Evolutionary conservation across 64 coral and sea anemone species (phyloP).

Genomic region (Orbicella faveolata): DNA sequence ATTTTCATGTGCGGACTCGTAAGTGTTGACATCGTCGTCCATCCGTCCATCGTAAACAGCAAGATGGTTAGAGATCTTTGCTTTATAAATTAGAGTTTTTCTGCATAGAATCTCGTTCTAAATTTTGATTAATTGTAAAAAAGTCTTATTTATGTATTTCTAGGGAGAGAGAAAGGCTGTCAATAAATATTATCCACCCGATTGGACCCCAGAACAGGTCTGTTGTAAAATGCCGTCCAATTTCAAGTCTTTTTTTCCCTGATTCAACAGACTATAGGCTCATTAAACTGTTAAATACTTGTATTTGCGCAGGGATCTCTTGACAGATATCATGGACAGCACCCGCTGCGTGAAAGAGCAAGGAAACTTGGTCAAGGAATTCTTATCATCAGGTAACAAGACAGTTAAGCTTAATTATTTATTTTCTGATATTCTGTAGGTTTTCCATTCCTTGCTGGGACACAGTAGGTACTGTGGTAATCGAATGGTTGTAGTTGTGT

Average conservation of each 20-base stretch:
- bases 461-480: too few relatives aligned
- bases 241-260: not conserved
- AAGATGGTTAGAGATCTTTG: slow-evolving; percentile 38
- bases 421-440: not conserved
- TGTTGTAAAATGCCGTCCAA: not conserved
- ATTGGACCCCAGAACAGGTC: slow-evolving; percentile 91
- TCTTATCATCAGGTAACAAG: slow-evolving; percentile 87
- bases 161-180: slow-evolving; percentile 95
- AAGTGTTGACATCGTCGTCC: not conserved
- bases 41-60: not conserved
- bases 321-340: slow-evolving; percentile 98
- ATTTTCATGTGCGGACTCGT: too few relatives aligned
- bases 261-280: not conserved
- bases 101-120: not conserved
- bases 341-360: slow-evolving; percentile 94
- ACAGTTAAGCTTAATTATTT: not conserved
- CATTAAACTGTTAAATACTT: not conserved
- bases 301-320: slow-evolving; percentile 79
- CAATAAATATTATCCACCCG: slow-evolving; percentile 96
- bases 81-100: not conserved
- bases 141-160: not conserved
- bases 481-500: too few relatives aligned
- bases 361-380: slow-evolving; percentile 93
- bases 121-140: not conserved
- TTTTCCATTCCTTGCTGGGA: too few relatives aligned